A percentile compares a stretch with the other conserved stretches of the same genome.
Conservation (phyloP, 2,113 vertebrate species). For the Petromus typicus region DNA sequence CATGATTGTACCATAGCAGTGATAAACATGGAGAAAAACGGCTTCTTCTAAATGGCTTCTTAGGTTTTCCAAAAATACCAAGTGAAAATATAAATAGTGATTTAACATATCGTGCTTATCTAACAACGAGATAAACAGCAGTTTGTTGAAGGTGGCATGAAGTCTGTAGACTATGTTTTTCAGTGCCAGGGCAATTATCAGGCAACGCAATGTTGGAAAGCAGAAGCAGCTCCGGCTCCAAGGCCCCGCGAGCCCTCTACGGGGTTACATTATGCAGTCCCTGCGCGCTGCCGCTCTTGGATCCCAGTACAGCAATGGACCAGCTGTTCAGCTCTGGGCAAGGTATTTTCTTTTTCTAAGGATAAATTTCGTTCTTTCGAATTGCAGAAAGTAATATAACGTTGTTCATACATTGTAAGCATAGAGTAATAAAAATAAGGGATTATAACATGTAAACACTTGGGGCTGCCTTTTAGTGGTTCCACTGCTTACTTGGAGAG, state of each 20-base stretch:
- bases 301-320: not conserved
- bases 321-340: slow-evolving; percentile 13
- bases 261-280: not conserved
- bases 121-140: not conserved
- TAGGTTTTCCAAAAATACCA: not conserved
- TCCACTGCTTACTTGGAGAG: no score
- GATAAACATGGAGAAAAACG: not conserved
- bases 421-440: not conserved
- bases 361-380: not conserved
- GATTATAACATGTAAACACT: not conserved
- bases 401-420: not conserved
- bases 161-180: not conserved
- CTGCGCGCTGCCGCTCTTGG: not conserved
- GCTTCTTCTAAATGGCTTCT: not conserved
- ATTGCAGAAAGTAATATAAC: not conserved
- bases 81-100: not conserved
- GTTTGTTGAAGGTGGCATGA: not conserved
- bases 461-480: no score
- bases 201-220: not conserved
- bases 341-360: not conserved
- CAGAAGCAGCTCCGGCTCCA: not conserved
- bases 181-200: not conserved
- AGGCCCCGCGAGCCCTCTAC: not conserved
- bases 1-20: not conserved
- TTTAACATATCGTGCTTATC: not conserved